A percentile compares a stretch with the other conserved stretches of the same genome.
Conservation (phyloP, 2,113 vertebrate species). For the Phalacrocorax brasilianus region DNA sequence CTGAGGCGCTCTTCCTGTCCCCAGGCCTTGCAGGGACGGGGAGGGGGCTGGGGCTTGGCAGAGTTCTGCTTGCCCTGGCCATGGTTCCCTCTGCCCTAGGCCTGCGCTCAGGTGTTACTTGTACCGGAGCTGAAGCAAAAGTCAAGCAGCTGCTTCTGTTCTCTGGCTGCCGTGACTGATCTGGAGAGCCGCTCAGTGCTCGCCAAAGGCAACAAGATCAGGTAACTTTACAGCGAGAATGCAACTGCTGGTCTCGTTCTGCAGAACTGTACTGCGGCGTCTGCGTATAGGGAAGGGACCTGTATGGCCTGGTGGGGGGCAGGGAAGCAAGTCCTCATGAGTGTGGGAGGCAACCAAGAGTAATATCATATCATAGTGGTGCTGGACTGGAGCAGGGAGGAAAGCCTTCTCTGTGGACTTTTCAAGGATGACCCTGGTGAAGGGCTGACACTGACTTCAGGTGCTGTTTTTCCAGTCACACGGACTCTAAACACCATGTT, state of each 20-base stretch:
- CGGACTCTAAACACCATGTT: not conserved
- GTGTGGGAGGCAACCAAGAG: not conserved
- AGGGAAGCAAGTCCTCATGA: accelerated
- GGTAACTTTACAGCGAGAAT: not conserved
- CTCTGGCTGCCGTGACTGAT: not conserved
- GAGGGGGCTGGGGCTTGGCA: not conserved
- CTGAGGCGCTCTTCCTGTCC: not conserved
- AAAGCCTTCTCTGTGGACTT: not conserved
- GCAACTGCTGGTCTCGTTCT: not conserved
- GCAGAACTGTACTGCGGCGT: not conserved
- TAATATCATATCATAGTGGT: accelerated
- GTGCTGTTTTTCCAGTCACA: not conserved
- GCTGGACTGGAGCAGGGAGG: not conserved
- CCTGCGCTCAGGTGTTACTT: accelerated
- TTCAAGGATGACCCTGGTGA: not conserved
- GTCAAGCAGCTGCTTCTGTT: not conserved
- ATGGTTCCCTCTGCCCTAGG: not conserved
- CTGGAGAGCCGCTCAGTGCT: accelerated
- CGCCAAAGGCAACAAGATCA: not conserved
- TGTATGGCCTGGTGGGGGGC: not conserved
- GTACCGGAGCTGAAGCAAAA: not conserved
- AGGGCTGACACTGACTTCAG: not conserved
- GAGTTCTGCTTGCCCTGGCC: not conserved
- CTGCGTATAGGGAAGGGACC: not conserved
- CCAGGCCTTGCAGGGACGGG: not conserved